These are phyloP conservation scores for Antennarius striatus DNA, from an alignment of 2,113 vertebrate species.

Conservation along the genomic window DNA sequence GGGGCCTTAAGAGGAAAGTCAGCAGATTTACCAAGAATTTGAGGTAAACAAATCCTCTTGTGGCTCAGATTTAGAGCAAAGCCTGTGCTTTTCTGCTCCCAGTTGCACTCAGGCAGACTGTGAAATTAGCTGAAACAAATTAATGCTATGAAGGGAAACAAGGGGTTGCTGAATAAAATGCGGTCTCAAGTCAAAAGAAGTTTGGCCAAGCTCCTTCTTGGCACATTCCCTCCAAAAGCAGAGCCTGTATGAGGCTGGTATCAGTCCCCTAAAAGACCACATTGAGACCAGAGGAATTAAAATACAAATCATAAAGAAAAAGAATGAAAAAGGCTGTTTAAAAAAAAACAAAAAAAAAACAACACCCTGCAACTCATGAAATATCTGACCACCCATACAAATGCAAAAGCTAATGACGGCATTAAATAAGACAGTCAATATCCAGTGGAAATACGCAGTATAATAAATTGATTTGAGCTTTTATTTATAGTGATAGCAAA, in stretches of 20 bases:
- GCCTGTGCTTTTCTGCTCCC: slow-evolving; percentile 49
- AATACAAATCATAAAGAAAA: slow-evolving; percentile 22
- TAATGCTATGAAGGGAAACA: slow-evolving; percentile 48
- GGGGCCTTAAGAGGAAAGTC: slow-evolving; percentile 35
- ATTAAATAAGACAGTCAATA: slow-evolving; percentile 31
- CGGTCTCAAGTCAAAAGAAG: slow-evolving; percentile 36
- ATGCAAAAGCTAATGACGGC: slow-evolving; percentile 34
- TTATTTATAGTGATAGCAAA: slow-evolving; percentile 33
- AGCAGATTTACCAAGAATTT: slow-evolving; percentile 54
- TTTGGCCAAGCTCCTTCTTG: slow-evolving; percentile 36
- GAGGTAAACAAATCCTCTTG: slow-evolving; percentile 69
- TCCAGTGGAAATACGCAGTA: slow-evolving; percentile 26
- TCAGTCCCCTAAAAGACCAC: slow-evolving; percentile 19
- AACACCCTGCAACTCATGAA: slow-evolving; percentile 7
- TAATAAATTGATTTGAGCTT: slow-evolving; percentile 31
- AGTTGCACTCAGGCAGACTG: slow-evolving; percentile 44
- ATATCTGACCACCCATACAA: slow-evolving; percentile 10
- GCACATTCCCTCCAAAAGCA: slow-evolving; percentile 17
- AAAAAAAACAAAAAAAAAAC: background rate
- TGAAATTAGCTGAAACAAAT: slow-evolving; percentile 62
- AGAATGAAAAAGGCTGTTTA: slow-evolving; percentile 5
- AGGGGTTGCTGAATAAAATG: slow-evolving; percentile 29
- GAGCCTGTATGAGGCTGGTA: slow-evolving; percentile 12
- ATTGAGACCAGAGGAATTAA: slow-evolving; percentile 17
- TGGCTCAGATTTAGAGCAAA: slow-evolving; percentile 63